Conservation (phyloP, 23 tunicate species). For the Aplidium turbinatum region DNA sequence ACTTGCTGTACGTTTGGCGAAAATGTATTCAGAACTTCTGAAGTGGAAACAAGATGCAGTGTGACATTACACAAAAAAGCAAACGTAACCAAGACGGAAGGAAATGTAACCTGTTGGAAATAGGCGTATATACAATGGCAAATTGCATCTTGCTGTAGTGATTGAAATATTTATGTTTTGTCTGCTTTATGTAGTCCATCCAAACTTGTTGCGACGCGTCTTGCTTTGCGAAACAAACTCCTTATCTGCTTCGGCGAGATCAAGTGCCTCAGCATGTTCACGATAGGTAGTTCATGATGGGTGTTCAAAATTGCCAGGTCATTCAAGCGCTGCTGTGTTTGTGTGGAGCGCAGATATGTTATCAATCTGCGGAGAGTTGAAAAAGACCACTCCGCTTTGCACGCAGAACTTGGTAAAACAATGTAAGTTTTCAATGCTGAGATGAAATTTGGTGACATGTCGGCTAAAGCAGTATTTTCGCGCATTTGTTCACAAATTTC, state of each 20-base stretch:
- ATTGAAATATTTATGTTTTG: too few relatives aligned
- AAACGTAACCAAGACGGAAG: too few relatives aligned
- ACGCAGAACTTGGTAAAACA: background rate
- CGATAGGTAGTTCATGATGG: too few relatives aligned
- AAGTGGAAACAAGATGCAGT: too few relatives aligned
- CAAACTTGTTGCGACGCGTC: constrained; percentile 22
- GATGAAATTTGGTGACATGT: background rate
- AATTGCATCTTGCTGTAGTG: too few relatives aligned
- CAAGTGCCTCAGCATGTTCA: background rate
- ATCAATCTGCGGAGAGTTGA: constrained; percentile 11
- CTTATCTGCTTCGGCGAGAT: background rate
- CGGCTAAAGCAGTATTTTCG: background rate
- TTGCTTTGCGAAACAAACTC: constrained; percentile 24
- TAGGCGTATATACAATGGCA: too few relatives aligned
- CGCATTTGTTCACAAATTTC: background rate
- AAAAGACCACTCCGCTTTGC: background rate
- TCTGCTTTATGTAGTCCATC: background rate
- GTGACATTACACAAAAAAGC: too few relatives aligned
- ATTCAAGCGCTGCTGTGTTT: constrained; percentile 22
- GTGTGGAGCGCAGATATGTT: constrained; percentile 33
- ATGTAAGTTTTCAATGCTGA: background rate
- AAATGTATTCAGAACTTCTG: too few relatives aligned
- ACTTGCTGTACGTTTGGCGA: too few relatives aligned
- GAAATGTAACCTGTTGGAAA: too few relatives aligned
- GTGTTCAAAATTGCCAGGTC: background rate